A percentile compares a stretch with the other conserved stretches of the same genome.
phyloP scores from a whole-genome alignment of 2,113 vertebrate species.

The Arothron firmamentum region DNA sequence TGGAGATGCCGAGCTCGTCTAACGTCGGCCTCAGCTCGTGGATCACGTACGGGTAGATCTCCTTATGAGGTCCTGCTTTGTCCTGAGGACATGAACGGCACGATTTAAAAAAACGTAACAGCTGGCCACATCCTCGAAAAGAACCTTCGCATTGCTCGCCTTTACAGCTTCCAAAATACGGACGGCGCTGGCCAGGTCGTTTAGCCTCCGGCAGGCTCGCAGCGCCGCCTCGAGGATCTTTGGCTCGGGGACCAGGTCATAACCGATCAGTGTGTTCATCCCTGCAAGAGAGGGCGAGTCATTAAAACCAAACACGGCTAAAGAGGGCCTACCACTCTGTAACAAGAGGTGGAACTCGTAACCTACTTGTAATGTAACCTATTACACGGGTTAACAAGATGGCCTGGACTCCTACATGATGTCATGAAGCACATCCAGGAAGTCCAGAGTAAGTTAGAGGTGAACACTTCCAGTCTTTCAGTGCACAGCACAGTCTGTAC shows the following conservation, averaged over 20 bases:
- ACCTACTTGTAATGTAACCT: too few species aligned
- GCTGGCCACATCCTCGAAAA: too few species aligned
- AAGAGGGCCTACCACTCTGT: not conserved
- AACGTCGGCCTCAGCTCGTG: conserved; percentile 93
- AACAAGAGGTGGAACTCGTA: not conserved
- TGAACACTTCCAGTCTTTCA: too few species aligned
- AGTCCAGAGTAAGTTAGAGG: too few species aligned
- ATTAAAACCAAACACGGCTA: too few species aligned
- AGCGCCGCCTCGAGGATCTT: conserved; percentile 96
- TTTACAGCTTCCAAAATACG: conserved; percentile 95
- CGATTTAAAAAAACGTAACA: conserved; percentile 2
- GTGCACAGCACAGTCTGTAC: too few species aligned
- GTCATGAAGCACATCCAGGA: not conserved
- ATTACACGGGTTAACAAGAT: too few species aligned
- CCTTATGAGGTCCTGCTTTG: conserved; percentile 94
- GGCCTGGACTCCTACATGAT: too few species aligned
- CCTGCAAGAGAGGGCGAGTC: conserved; percentile 69
- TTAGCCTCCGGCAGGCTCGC: conserved; percentile 89
- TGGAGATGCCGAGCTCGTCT: conserved; percentile 91
- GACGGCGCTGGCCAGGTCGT: conserved; percentile 92
- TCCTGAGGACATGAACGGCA: conserved; percentile 72
- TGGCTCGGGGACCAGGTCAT: conserved; percentile 95
- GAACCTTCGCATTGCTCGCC: conserved; percentile 70
- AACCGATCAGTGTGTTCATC: conserved; percentile 91
- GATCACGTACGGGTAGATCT: conserved; percentile 95